Evolutionary conservation across 2,797 vertebrate species (phyloP).

Genomic region (Molothrus aeneus): DNA sequence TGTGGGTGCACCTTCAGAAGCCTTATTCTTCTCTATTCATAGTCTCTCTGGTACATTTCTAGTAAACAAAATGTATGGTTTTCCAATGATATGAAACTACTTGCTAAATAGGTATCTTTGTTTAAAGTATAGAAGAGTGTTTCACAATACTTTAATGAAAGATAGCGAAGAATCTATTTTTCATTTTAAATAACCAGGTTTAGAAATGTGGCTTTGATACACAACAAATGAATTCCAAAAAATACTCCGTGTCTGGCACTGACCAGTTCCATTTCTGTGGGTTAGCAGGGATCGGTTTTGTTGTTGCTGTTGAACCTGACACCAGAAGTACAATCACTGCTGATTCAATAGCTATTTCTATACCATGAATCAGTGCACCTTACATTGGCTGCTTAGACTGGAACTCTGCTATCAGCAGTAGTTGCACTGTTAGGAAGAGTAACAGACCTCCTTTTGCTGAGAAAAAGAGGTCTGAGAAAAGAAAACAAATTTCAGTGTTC

Average conservation of each 20-base stretch:
- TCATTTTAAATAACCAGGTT: not conserved
- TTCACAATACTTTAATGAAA: not conserved
- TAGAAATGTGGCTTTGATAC: not conserved
- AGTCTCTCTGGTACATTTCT: conserved; percentile 43
- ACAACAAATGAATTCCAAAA: not conserved
- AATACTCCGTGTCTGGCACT: not conserved
- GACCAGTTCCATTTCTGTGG: not conserved
- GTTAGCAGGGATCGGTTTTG: not conserved
- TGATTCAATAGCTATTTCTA: not conserved
- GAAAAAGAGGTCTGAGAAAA: not conserved
- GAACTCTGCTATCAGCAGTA: not conserved
- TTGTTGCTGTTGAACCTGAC: not conserved
- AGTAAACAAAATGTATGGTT: conserved; percentile 28
- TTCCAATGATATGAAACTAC: not conserved
- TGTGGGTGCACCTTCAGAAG: conserved; percentile 45
- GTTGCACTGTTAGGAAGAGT: not conserved
- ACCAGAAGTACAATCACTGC: not conserved
- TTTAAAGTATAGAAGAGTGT: not conserved
- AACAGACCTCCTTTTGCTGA: not conserved
- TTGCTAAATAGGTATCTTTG: conserved; percentile 7
- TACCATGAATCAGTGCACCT: not conserved
- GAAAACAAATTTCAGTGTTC: not conserved
- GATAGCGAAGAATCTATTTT: not conserved
- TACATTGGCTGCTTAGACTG: not conserved
- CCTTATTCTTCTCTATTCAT: conserved; percentile 26